Base-by-base conservation (phyloP, 2,113 vertebrate genomes). In the Engraulis encrasicolus region DNA sequence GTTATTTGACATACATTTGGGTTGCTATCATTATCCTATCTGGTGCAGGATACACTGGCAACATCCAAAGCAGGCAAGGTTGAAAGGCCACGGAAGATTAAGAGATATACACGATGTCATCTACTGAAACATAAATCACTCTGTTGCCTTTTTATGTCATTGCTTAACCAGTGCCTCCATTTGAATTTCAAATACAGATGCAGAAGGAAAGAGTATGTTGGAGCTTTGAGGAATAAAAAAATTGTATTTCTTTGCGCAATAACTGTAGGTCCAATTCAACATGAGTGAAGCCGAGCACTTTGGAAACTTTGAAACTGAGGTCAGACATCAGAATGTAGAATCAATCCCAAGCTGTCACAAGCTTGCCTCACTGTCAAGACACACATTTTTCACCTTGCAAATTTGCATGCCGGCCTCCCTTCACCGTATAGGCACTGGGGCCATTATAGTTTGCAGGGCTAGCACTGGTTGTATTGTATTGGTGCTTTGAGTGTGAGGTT, bases 81-180 rank as follows among this genome's bases (percentile, higher is more conserved):
- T 82, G 1, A 90, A 89, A 93, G 89, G 86, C 91, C 88, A 89
- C 20, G 1, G 81, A 58, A 88, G 84, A 89, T 91, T 87, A 88
- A 83, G 66, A 0, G 5, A 79, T 66, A 83, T 81, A 18, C n/a
- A 85, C 81, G 36, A 36, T 90, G 48, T 19, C n/a, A 74, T 90
- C 88, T 89, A 85, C 78, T 5, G 36, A n/a, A 82, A 79, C 71
- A 83, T 85, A 54, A 83, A 58, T 81, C 50, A 5, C 45, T n/a
- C 80, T n/a, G 31, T 31, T 20, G 27, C 48, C 50, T 74, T 5
- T 34, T n/a, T 5, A 23, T 74, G 31, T 74, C 27, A 74, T 36
- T 54, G 49, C 38, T n/a, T 5, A 15, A 15, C 66, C 12, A 1
- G n/a, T 3, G 31, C 77, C 23, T 19, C 36, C 11, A 58, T 36